Conservation (phyloP, 2,797 vertebrate species). For the Eospalax fontanierii region DNA sequence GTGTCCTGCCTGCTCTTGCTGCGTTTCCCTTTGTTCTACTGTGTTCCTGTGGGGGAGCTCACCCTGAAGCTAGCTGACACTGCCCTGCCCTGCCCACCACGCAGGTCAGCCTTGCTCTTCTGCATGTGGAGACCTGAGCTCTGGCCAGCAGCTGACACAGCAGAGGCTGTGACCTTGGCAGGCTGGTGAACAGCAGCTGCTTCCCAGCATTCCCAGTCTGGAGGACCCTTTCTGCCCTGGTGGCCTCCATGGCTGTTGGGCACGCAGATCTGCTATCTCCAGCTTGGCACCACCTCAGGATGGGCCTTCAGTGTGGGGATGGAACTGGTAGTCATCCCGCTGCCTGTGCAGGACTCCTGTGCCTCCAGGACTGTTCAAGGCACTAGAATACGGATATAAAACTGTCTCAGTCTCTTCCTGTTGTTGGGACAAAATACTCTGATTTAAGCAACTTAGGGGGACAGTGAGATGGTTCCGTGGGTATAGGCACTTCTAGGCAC, state of each 20-base stretch:
- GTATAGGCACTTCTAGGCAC: no score
- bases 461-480: not conserved
- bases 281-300: not conserved
- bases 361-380: not conserved
- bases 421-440: not conserved
- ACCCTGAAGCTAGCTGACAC: not conserved
- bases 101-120: not conserved
- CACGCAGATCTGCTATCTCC: not conserved
- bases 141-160: not conserved
- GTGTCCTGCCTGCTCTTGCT: not conserved
- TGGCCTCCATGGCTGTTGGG: not conserved
- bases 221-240: conserved; percentile 4
- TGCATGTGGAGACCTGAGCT: not conserved
- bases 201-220: not conserved
- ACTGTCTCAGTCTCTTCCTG: not conserved
- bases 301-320: not conserved
- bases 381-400: not conserved
- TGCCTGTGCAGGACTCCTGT: not conserved
- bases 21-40: not conserved
- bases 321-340: not conserved
- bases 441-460: not conserved
- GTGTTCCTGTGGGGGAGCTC: not conserved
- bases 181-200: not conserved
- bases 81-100: not conserved
- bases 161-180: not conserved